A percentile compares a stretch with the other conserved stretches of the same genome.
phyloP scores from a whole-genome alignment of 1,140 invertebrate species.

The Pogonognathellus flavescens region DNA sequence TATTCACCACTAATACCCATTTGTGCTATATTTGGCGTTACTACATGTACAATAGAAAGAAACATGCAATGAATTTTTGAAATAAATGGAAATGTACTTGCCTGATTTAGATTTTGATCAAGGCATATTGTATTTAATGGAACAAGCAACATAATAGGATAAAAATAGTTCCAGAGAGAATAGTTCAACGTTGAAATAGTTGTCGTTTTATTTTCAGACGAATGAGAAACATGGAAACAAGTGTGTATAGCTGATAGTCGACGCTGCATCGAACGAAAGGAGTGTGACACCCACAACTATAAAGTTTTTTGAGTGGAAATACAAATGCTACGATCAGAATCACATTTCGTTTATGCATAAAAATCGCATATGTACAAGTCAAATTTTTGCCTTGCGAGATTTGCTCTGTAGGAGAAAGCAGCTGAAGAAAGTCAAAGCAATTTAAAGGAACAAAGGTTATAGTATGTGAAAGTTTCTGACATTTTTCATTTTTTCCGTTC shows the following conservation, averaged over 20 bases:
- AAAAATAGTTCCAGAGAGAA: constrained; percentile 6
- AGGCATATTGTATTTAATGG: neutral
- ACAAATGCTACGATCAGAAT: too few species aligned
- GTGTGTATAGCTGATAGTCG: neutral
- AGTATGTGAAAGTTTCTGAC: neutral
- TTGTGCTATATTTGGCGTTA: too few species aligned
- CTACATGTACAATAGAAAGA: too few species aligned
- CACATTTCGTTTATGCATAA: too few species aligned
- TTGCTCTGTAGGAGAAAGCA: neutral
- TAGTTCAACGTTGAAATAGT: neutral
- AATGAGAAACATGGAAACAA: neutral
- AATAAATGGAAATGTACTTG: neutral
- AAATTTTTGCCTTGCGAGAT: neutral
- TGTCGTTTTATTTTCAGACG: neutral
- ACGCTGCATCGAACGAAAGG: neutral
- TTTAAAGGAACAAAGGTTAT: neutral
- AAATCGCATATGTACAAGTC: too few species aligned
- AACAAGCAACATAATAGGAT: neutral
- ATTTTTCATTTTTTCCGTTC: constrained; percentile 1
- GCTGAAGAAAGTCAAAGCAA: constrained; percentile 7
- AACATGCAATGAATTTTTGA: too few species aligned
- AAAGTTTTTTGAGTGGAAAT: too few species aligned
- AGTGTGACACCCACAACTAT: neutral
- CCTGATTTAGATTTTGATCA: neutral
- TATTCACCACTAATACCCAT: too few species aligned